Conservation (phyloP, 2,888 invertebrate species). For the Drosophila fulvimacula region DNA sequence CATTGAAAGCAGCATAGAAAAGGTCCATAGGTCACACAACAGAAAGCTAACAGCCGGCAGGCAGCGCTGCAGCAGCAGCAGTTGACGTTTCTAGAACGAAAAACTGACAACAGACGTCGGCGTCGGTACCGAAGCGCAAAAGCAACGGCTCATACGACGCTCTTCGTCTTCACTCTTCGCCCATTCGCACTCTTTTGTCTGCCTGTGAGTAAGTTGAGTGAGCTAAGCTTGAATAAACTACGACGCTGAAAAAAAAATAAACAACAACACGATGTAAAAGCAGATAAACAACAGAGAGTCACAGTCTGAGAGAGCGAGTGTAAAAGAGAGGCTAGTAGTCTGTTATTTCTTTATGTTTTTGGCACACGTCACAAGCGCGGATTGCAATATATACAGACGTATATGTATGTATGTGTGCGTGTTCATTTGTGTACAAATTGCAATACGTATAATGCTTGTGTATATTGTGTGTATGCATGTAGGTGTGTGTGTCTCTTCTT, state of each 20-base stretch:
- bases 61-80: slow-evolving; percentile 20
- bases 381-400: slow-evolving; percentile 2
- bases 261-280: slow-evolving; percentile 24
- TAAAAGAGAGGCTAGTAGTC: slow-evolving; percentile 2
- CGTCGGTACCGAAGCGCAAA: slow-evolving; percentile 17
- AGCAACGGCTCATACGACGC: slow-evolving; percentile 21
- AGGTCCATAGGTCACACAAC: slow-evolving; percentile 72
- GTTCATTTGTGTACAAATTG: slow-evolving; percentile 20
- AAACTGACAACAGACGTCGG: slow-evolving; percentile 49
- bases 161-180: not conserved
- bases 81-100: slow-evolving; percentile 68
- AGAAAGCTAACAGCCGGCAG: slow-evolving; percentile 9
- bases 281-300: slow-evolving; percentile 41
- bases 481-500: slow-evolving; percentile 20
- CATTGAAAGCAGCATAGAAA: slow-evolving; percentile 43
- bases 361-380: slow-evolving; percentile 58
- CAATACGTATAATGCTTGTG: slow-evolving; percentile 15
- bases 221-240: slow-evolving; percentile 43
- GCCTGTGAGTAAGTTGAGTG: no score
- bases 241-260: slow-evolving; percentile 37
- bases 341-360: slow-evolving; percentile 37
- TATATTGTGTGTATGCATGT: not conserved
- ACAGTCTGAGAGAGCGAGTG: slow-evolving; percentile 6
- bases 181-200: no score
- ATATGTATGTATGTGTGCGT: slow-evolving; percentile 1